Percentiles rank a stretch among this genome's conserved stretches.
These are phyloP conservation scores for Lycocorax pyrrhopterus DNA, from an alignment of 2,113 vertebrate genomes.

Conservation along the genomic window DNA sequence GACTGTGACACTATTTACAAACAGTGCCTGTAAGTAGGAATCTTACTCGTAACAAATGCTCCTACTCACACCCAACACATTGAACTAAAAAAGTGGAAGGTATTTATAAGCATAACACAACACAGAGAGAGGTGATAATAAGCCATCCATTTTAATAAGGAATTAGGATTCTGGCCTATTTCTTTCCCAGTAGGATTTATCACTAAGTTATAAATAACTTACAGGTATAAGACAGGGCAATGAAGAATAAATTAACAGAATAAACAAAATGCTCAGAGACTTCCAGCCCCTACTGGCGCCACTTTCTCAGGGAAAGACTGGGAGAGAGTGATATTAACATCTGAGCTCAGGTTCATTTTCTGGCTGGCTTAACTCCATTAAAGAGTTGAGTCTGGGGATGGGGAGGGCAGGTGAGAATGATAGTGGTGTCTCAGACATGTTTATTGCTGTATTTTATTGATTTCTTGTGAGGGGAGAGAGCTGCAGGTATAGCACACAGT, in stretches of 20 bases:
- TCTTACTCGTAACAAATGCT: neutral
- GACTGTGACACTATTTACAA: neutral
- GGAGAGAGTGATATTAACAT: neutral
- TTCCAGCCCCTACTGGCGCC: neutral
- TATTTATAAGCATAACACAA: neutral
- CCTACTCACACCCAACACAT: neutral
- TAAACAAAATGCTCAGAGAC: conserved; percentile 9
- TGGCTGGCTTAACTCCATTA: conserved; percentile 21
- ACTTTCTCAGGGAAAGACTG: neutral
- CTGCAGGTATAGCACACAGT: neutral
- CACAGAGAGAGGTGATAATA: neutral
- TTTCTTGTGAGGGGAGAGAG: neutral
- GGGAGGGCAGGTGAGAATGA: neutral
- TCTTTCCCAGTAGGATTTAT: neutral
- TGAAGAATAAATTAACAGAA: conserved; percentile 32
- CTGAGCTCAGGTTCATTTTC: neutral
- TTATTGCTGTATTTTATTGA: neutral
- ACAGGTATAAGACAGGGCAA: neutral
- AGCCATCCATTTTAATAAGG: conserved; percentile 12
- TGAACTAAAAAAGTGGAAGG: neutral
- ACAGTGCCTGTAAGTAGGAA: neutral
- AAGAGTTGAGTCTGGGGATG: neutral
- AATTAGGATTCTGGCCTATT: conserved; percentile 53
- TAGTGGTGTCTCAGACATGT: neutral
- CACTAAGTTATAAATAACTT: conserved; percentile 20